These are phyloP conservation scores for Allophyes oxyacanthae DNA, from an alignment of 2,888 invertebrate genomes.

Conservation along the genomic window DNA sequence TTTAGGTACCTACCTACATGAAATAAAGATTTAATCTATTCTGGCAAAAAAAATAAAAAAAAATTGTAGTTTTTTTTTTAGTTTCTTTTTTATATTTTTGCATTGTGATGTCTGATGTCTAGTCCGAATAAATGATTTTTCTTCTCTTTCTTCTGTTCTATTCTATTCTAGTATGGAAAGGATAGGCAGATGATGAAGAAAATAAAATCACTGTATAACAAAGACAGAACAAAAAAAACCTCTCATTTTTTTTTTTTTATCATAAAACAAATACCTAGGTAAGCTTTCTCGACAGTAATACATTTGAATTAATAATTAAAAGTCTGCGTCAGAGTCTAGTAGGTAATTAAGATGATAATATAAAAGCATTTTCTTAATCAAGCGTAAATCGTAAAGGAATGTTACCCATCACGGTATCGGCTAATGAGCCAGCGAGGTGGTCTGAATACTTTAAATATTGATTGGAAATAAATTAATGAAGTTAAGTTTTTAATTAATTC, in stretches of 20 bases:
- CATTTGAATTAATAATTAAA: constrained; percentile 16
- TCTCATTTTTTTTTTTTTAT: no score
- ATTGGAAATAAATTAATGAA: constrained; percentile 40
- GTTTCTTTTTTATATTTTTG: no score
- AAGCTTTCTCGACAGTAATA: constrained; percentile 8
- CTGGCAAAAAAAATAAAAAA: no score
- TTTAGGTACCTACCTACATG: no score
- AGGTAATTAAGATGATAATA: constrained; percentile 35
- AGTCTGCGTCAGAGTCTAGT: constrained; percentile 5
- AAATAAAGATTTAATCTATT: no score
- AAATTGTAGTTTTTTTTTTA: no score
- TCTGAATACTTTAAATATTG: constrained; percentile 32
- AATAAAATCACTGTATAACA: no score
- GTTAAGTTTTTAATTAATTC: constrained; percentile 27
- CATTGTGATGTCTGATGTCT: no score
- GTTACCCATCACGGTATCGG: constrained; percentile 11
- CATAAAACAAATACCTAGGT: neutral
- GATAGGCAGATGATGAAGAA: no score
- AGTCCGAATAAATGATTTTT: no score
- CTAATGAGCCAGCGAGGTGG: constrained; percentile 32
- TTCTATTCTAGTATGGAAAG: no score
- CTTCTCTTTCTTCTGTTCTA: no score
- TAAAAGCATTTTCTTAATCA: constrained; percentile 13
- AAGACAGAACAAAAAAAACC: neutral
- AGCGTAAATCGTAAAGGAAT: constrained; percentile 25